Evolutionary conservation across 2,113 vertebrate genomes (phyloP), one percentile per base, ranked within the genome.

Genomic region (Coregonus clupeaformis): DNA sequence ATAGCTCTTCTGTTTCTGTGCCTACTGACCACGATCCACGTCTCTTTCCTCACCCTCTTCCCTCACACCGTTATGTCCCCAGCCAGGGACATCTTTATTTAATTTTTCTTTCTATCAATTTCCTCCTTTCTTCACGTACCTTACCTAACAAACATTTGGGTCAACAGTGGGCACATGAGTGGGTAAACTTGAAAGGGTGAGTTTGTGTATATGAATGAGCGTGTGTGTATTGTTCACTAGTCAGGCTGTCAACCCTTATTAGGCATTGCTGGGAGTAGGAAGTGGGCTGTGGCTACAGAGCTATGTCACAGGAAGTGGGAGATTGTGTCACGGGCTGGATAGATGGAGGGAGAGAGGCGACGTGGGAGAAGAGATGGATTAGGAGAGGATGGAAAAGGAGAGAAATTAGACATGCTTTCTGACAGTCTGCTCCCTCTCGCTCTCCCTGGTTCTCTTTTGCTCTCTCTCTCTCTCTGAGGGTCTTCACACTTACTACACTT

Each of bases 261-360:
- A 71, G 92, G 90, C 78, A 82, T 85, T 76, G 75, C 59, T 81
- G 81, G 82, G 76, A 90, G 81, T 89, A 93, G 92, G 92, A 93
- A 93, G 88, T 90, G 77, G 90, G 89, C 59, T 86, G 86, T 77
- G 79, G 82, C 78, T 79, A 78, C 72, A 74, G 52, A 83, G 84
- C 84, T 84, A 78, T 91, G 90, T 92, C 90, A 92, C 86, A 83
- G 90, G 91, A 93, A 91, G 87, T 63, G 81, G 73, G 86, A 89
- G 91, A 93, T 93, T 90, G 84, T 92, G 90, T 93, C 89, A 18
- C 3, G 82, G 82, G 77, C 30, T 60, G 72, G 84, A 89, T 89
- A 91, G 89, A 91, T 90, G 87, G 89, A n/a, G n/a, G 70, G 68
- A 30, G 72, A 74, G 68, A n/a, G 74, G 72, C 3, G 62, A 78